phyloP scores from a whole-genome alignment of 92 coral and sea anemone species.

The Umimayanthus kanabou region DNA sequence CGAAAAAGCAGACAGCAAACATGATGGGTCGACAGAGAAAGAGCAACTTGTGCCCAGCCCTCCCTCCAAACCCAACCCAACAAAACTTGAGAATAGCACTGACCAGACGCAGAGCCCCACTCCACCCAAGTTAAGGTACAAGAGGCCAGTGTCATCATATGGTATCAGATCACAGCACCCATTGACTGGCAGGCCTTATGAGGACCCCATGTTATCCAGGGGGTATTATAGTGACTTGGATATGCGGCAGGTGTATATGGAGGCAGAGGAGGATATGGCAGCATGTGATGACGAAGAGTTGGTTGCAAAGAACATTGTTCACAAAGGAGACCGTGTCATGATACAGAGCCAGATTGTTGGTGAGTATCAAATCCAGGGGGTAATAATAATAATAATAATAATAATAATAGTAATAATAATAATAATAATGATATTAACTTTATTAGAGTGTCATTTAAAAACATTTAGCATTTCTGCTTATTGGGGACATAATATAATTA shows the following conservation, averaged over 20 bases:
- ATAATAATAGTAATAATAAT: no score
- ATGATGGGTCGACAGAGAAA: neutral
- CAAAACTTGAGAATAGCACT: conserved; percentile 27
- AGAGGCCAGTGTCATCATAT: conserved; percentile 88
- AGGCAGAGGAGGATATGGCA: conserved; percentile 50
- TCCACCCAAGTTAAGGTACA: conserved; percentile 46
- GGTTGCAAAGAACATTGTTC: conserved; percentile 72
- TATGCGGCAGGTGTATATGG: conserved; percentile 42
- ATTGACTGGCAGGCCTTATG: conserved; percentile 27
- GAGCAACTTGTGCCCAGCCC: conserved; percentile 33
- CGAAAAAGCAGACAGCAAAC: conserved; percentile 1
- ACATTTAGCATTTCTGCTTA: no score
- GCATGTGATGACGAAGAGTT: conserved; percentile 83
- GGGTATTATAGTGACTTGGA: conserved; percentile 71
- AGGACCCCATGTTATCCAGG: conserved; percentile 42
- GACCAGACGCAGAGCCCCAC: neutral
- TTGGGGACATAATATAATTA: no score
- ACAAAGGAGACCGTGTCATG: conserved; percentile 91
- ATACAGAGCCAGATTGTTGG: conserved; percentile 85
- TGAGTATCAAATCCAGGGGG: conserved; percentile 19
- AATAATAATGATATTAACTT: no score
- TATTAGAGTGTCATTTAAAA: no score
- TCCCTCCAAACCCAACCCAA: conserved; percentile 18
- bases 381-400: no score
- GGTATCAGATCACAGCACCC: conserved; percentile 71